Conservation (phyloP, 2,888 invertebrate species). For the Rhorus exstirpatorius region DNA sequence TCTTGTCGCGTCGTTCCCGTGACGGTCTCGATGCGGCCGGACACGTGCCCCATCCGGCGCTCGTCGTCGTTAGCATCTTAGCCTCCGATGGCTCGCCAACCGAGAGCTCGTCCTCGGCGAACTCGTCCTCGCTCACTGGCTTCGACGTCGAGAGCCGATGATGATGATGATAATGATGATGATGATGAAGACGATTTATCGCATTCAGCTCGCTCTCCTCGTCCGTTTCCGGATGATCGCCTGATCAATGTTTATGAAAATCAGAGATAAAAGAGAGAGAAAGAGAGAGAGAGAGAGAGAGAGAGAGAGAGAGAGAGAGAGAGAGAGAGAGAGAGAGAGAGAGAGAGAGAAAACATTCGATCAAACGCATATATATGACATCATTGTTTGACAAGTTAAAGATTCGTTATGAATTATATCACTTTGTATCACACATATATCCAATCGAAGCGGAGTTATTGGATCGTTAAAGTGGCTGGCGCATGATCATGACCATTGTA, state of each 20-base stretch:
- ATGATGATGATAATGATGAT: slow-evolving; percentile 80
- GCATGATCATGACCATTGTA: slow-evolving; percentile 4
- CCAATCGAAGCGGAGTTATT: slow-evolving; percentile 21
- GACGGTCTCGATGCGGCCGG: slow-evolving; percentile 88
- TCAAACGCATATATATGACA: not conserved
- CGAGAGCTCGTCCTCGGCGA: slow-evolving; percentile 93
- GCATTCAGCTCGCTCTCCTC: slow-evolving; percentile 83
- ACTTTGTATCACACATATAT: not conserved
- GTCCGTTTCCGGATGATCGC: slow-evolving; percentile 83
- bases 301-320: not conserved
- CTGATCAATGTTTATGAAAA: slow-evolving; percentile 70
- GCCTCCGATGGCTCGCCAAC: slow-evolving; percentile 85
- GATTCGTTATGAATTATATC: not conserved
- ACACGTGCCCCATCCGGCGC: slow-evolving; percentile 88
- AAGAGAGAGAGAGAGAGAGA: not conserved
- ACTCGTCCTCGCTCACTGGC: slow-evolving; percentile 93
- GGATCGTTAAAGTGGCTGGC: slow-evolving; percentile 3
- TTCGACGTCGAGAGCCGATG: slow-evolving; percentile 78
- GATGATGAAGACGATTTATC: slow-evolving; percentile 80
- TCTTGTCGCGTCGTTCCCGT: slow-evolving; percentile 87
- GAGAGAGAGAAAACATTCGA: not conserved
- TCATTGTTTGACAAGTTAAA: not conserved
- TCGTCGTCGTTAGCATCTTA: slow-evolving; percentile 86
- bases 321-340: not conserved
- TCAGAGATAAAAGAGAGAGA: not conserved